Evolutionary conservation across 2,113 vertebrate genomes (phyloP).

Genomic region (Motacilla alba): DNA sequence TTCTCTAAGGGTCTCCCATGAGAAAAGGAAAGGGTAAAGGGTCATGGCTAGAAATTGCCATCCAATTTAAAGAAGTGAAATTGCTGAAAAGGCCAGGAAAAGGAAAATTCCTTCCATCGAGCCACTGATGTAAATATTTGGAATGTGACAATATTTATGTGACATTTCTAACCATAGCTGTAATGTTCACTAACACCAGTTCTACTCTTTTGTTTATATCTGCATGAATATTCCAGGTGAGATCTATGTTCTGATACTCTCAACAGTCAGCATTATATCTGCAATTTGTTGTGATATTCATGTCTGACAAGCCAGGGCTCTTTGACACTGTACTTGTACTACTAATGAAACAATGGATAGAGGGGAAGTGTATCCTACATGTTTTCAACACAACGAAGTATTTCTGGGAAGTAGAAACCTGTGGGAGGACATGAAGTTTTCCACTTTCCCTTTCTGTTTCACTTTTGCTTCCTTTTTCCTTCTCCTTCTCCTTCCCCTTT

Average conservation of each 20-base stretch:
- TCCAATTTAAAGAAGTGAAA: neutral
- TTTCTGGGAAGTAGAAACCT: neutral
- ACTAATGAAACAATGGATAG: neutral
- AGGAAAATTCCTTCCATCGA: neutral
- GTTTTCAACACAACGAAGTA: neutral
- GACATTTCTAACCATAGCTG: neutral
- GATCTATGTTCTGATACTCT: neutral
- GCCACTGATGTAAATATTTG: neutral
- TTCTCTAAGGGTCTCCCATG: neutral
- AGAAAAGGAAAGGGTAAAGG: neutral
- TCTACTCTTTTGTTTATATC: neutral
- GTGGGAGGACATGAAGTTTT: neutral
- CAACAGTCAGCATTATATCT: neutral
- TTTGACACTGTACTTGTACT: neutral
- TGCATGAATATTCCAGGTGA: neutral
- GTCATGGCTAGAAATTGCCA: neutral
- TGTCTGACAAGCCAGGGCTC: neutral
- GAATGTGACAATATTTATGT: neutral
- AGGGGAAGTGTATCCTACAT: neutral
- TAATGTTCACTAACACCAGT: too few species aligned
- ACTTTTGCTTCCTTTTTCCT: neutral
- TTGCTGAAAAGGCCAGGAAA: neutral
- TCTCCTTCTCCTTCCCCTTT: neutral
- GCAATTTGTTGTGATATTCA: neutral
- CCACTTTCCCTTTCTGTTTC: neutral